phyloP scores from a whole-genome alignment of 1,140 invertebrate species.

The Patella vulgata region DNA sequence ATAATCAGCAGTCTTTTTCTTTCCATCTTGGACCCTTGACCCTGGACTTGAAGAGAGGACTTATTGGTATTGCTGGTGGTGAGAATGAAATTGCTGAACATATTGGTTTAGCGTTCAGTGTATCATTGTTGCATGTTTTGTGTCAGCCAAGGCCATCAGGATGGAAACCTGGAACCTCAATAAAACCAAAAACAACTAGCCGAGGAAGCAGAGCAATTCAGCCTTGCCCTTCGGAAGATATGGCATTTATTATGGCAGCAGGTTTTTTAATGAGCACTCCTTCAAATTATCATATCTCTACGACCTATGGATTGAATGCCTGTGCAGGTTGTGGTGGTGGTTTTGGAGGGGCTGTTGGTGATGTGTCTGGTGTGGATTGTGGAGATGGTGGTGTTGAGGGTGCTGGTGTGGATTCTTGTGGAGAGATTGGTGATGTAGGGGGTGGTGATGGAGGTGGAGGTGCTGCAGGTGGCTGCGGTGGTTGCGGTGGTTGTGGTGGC shows the following conservation, averaged over 20 bases:
- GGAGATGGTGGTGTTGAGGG: conserved; percentile 16
- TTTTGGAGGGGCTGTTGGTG: conserved; percentile 19
- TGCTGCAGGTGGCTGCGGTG: conserved; percentile 19
- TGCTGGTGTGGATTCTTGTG: conserved; percentile 25
- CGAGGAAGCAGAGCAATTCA: conserved; percentile 20
- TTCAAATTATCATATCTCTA: conserved; percentile 51
- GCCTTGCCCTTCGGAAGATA: conserved; percentile 46
- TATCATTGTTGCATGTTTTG: conserved; percentile 59
- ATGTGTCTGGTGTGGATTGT: conserved; percentile 20
- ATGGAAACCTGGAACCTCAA: conserved; percentile 44
- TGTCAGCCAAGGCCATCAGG: conserved; percentile 51
- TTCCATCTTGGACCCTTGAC: conserved; percentile 12
- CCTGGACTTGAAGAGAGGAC: conserved; percentile 9
- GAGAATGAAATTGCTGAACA: conserved; percentile 50
- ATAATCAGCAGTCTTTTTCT: conserved; percentile 11
- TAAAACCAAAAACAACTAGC: conserved; percentile 2
- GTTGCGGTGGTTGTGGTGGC: conserved; percentile 24
- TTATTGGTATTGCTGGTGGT: conserved; percentile 1
- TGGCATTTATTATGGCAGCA: conserved; percentile 54
- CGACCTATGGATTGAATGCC: conserved; percentile 35
- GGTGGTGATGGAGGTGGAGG: conserved; percentile 33
- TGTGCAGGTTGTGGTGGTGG: conserved; percentile 40
- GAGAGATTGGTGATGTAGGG: conserved; percentile 21
- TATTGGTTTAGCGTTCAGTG: conserved; percentile 51
- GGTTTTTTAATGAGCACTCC: conserved; percentile 57